Evolutionary conservation across 2,888 invertebrate species (phyloP).

Genomic region (Acheta domesticus): DNA sequence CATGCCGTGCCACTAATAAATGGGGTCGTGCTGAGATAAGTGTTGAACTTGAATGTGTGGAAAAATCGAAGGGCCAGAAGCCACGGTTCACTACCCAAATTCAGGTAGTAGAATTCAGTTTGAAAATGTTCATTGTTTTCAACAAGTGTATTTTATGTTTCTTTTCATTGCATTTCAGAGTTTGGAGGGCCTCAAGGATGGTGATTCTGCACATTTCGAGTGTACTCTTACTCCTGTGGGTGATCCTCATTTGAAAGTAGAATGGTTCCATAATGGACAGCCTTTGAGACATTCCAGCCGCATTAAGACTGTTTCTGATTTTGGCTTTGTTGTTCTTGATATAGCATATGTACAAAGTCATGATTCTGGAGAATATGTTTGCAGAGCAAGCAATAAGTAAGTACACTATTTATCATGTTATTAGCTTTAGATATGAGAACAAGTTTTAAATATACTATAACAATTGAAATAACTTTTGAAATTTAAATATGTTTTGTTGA

Average conservation of each 20-base stretch:
- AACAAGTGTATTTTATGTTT: not conserved
- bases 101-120: conserved; percentile 40
- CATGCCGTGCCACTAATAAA: conserved; percentile 83
- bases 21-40: conserved; percentile 86
- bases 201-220: conserved; percentile 92
- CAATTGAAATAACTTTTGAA: too few species aligned
- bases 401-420: conserved; percentile 31
- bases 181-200: conserved; percentile 81
- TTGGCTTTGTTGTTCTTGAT: conserved; percentile 91
- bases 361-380: conserved; percentile 90
- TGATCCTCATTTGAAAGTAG: conserved; percentile 89
- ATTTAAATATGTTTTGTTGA: too few species aligned
- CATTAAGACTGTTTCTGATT: conserved; percentile 91
- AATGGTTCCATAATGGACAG: conserved; percentile 95
- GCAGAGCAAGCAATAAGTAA: conserved; percentile 80
- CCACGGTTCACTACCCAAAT: conserved; percentile 87
- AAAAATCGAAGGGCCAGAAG: conserved; percentile 79
- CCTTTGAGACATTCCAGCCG: conserved; percentile 84
- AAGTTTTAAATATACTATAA: too few species aligned
- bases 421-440: too few species aligned
- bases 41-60: conserved; percentile 76
- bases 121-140: not conserved
- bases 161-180: conserved; percentile 52
- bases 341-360: conserved; percentile 91
- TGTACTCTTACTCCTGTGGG: conserved; percentile 91